A percentile compares a stretch with the other conserved stretches of the same genome.
Conservation (phyloP, 2,797 vertebrate genomes). For the Sebastes flavidus region DNA sequence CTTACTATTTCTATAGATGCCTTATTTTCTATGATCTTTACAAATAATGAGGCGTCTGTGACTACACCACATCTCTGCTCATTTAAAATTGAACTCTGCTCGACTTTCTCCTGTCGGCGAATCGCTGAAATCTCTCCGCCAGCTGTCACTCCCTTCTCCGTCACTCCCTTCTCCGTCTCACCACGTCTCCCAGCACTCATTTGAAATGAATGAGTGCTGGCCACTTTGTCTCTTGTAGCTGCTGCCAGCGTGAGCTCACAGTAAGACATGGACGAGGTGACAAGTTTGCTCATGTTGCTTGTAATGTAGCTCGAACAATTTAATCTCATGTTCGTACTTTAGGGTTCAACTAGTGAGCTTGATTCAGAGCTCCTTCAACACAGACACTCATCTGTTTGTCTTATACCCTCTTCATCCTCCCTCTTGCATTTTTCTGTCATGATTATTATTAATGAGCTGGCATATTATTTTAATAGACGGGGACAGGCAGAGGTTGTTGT, state of each 20-base stretch:
- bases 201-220: conserved; percentile 59
- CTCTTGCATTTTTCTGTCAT: background rate
- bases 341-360: conserved; percentile 15
- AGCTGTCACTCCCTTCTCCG: conserved; percentile 57
- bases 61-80: background rate
- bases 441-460: conserved; percentile 44
- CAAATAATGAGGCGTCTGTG: background rate
- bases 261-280: conserved; percentile 15
- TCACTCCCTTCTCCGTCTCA: conserved; percentile 28
- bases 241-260: conserved; percentile 31
- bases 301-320: conserved; percentile 32
- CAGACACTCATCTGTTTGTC: conserved; percentile 23
- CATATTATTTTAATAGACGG: conserved; percentile 39
- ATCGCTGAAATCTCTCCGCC: conserved; percentile 38
- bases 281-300: conserved; percentile 25
- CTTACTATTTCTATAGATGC: background rate
- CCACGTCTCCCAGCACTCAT: conserved; percentile 56
- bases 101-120: conserved; percentile 10
- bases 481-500: conserved; percentile 40
- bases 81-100: conserved; percentile 27
- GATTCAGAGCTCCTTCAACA: conserved; percentile 9
- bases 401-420: conserved; percentile 7
- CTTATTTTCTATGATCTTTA: background rate
- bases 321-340: conserved; percentile 36
- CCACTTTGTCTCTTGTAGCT: conserved; percentile 39